Percentiles rank a stretch among this genome's conserved stretches.
These are phyloP conservation scores for Opisthocomus hoazin DNA, from an alignment of 2,113 vertebrate genomes.

Conservation along the genomic window DNA sequence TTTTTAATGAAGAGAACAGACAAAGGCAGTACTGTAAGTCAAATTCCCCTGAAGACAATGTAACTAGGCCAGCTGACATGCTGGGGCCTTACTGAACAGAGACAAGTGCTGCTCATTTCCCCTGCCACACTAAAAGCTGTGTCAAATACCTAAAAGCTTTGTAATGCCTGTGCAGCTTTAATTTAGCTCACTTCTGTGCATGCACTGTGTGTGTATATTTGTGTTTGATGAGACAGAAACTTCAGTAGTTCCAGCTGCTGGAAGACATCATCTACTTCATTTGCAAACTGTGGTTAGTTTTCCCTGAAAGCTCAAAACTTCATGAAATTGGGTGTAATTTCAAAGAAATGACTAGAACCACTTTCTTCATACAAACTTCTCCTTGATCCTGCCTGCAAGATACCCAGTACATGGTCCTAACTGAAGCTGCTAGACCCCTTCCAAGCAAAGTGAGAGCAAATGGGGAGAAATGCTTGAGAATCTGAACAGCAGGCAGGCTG, in stretches of 20 bases:
- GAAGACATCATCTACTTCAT: background rate
- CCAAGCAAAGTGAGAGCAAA: background rate
- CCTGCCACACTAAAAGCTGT: background rate
- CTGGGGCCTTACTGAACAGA: background rate
- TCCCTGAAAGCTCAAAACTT: background rate
- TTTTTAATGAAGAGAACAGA: conserved; percentile 23
- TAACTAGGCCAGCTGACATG: conserved; percentile 2
- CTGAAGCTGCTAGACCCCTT: background rate
- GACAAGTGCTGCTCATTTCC: background rate
- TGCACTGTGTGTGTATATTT: background rate
- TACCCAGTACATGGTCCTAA: background rate
- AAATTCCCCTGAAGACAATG: conserved; percentile 32
- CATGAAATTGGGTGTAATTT: background rate
- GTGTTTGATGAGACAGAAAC: background rate
- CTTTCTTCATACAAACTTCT: background rate
- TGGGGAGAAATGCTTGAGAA: background rate
- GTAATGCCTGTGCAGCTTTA: background rate
- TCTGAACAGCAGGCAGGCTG: background rate
- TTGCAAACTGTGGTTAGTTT: background rate
- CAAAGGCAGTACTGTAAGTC: conserved; percentile 38
- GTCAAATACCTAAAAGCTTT: background rate
- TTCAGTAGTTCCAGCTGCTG: background rate
- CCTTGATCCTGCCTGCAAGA: background rate
- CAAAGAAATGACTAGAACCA: background rate
- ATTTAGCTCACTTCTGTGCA: background rate